Base-by-base conservation (phyloP, 2,888 invertebrate species). In the Rhopalosiphum nymphaeae region DNA sequence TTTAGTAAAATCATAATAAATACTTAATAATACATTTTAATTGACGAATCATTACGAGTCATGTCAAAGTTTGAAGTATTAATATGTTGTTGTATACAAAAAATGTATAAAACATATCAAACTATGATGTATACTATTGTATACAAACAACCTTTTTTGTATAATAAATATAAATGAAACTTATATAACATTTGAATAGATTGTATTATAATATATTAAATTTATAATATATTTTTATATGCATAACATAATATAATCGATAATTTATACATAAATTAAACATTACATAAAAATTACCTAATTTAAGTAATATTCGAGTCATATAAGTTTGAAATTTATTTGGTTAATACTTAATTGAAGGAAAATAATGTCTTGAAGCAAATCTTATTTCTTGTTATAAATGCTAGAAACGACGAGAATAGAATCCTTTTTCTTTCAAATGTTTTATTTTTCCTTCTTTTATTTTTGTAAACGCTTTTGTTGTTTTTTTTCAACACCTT, bases 401-500 rank as follows among this genome's bases (percentile, higher is more conserved):
- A 46, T 36, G 21, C 78, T 84, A 93, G 44, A 57, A 46, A 57
- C 16, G 13, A 57, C 3, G 57, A 10, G 36, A 46, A 56, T 92
- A 44, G n/a, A 93, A 89, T 93, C 84, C 49, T 57, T 89, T 57
- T 44, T 67, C 44, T 90, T 91, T 88, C 10, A 44, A 91, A 91
- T 42, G 49, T 53, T 87, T 91, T 36, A 91, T 49, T 61, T 86
- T 87, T 91, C 21, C 29, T 49, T 42, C 61, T 91, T 91, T 93
- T 90, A 56, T 92, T 89, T 85, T 90, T 86, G 29, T 91, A 26
- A 85, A 91, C 46, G 89, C 91, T 85, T 91, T 94, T 91, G 53
- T 94, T 61, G 44, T 86, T 67, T 42, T 78, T 88, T 86, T 94
- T 56, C 67, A 78, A 90, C 90, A 91, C 91, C 91, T 91, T 91